A percentile compares a stretch with the other conserved stretches of the same genome.
phyloP scores from a whole-genome alignment of 2,888 invertebrate species.

The Acutogordius australiensis region DNA sequence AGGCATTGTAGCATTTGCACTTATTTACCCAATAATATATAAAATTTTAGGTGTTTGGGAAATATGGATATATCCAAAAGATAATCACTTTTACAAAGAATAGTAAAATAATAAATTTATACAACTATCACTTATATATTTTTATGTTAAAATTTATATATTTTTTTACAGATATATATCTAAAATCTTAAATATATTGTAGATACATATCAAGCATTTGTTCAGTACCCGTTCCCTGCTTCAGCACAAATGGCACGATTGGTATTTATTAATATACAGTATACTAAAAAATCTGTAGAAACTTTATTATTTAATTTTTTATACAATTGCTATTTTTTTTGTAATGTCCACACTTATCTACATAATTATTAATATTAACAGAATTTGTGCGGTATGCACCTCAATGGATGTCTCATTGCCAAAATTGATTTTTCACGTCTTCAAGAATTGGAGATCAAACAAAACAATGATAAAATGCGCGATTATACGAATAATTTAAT shows the following conservation, averaged over 20 bases:
- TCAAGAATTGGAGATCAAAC: neutral
- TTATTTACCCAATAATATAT: neutral
- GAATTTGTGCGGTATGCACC: neutral
- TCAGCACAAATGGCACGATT: neutral
- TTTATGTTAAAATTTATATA: too few species aligned
- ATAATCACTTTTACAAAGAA: conserved; percentile 3
- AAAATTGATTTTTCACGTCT: conserved; percentile 2
- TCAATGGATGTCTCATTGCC: neutral
- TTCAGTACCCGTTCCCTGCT: neutral
- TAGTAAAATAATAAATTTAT: neutral
- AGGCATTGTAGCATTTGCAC: too few species aligned
- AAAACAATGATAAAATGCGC: conserved; percentile 2
- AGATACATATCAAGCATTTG: conserved; percentile 9
- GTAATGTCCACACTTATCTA: too few species aligned
- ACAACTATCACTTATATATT: neutral
- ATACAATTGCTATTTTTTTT: too few species aligned
- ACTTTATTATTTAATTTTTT: too few species aligned
- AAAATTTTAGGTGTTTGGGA: conserved; percentile 1
- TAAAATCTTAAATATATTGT: too few species aligned
- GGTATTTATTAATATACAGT: too few species aligned
- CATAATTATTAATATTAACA: too few species aligned
- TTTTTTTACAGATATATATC: too few species aligned
- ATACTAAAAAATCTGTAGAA: too few species aligned
- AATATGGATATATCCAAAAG: conserved; percentile 5
- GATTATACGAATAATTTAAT: too few species aligned